A percentile compares a stretch with the other conserved stretches of the same genome.
phyloP scores from a whole-genome alignment of 2,797 vertebrate genomes.

The Zalophus californianus region DNA sequence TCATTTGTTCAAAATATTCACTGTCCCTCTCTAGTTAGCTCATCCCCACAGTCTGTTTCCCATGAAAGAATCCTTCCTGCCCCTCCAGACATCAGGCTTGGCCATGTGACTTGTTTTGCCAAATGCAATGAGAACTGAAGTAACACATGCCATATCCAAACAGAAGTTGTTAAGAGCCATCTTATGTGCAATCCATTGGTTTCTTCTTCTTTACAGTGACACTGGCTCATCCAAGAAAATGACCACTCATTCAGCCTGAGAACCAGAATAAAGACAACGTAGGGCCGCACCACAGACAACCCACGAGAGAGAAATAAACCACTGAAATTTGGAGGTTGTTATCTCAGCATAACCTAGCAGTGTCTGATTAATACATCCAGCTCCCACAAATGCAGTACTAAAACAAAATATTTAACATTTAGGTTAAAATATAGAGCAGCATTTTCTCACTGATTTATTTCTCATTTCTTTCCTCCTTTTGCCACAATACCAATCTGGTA shows the following conservation, averaged over 20 bases:
- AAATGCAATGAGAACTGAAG: not conserved
- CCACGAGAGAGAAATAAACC: not conserved
- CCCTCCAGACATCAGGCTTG: not conserved
- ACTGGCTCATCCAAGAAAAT: not conserved
- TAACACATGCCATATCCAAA: not conserved
- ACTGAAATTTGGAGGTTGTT: not conserved
- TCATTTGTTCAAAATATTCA: constrained; percentile 23
- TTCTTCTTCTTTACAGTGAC: not conserved
- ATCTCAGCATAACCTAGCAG: not conserved
- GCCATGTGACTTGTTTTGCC: not conserved
- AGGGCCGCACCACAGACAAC: not conserved
- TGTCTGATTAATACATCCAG: not conserved
- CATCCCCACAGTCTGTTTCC: not conserved
- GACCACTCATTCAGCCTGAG: not conserved
- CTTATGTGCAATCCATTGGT: not conserved
- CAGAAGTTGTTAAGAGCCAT: not conserved
- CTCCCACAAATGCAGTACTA: not conserved
- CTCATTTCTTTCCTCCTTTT: constrained; percentile 21
- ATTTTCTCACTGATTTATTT: constrained; percentile 11
- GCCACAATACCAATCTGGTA: not conserved
- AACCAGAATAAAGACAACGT: not conserved
- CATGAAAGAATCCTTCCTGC: not conserved
- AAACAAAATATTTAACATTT: constrained; percentile 51
- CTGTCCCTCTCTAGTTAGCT: not conserved
- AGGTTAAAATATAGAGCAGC: constrained; percentile 43